Evolutionary conservation across 1,140 invertebrate genomes (phyloP).

Genomic region (Maconellicoccus hirsutus): DNA sequence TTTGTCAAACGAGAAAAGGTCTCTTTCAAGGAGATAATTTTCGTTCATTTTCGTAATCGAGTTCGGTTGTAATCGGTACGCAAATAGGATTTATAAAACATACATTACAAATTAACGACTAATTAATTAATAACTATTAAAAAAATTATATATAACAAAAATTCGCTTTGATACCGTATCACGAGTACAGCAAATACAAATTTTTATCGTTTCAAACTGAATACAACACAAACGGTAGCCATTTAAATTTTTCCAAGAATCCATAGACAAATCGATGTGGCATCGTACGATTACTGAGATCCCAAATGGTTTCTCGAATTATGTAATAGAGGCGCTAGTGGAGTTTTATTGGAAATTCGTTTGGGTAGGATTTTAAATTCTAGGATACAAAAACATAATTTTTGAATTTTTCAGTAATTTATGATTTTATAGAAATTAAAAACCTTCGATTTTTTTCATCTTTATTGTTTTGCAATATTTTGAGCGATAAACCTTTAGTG

Average conservation of each 20-base stretch:
- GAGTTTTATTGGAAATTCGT: too few relatives aligned
- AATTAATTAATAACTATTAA: conserved; percentile 1
- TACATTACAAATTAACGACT: conserved; percentile 3
- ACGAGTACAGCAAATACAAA: conserved; percentile 11
- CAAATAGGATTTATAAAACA: not conserved
- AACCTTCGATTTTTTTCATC: too few relatives aligned
- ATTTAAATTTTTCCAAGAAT: not conserved
- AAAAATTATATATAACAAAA: not conserved
- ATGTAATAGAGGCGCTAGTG: too few relatives aligned
- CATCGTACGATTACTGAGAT: too few relatives aligned
- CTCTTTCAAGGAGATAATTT: conserved; percentile 6
- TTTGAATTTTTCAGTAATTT: too few relatives aligned
- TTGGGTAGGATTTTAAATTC: too few relatives aligned
- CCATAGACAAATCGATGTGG: too few relatives aligned
- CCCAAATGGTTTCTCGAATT: too few relatives aligned
- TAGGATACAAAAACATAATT: too few relatives aligned
- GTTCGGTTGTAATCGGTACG: not conserved
- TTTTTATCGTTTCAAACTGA: not conserved
- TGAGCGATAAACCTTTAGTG: too few relatives aligned
- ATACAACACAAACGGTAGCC: conserved; percentile 9
- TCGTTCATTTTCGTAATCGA: conserved; percentile 10
- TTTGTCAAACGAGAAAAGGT: not conserved
- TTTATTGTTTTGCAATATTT: too few relatives aligned
- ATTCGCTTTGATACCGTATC: conserved; percentile 1
- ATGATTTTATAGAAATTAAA: too few relatives aligned